Conservation (phyloP, 2,113 vertebrate species). For the Tylochromis polylepis region DNA sequence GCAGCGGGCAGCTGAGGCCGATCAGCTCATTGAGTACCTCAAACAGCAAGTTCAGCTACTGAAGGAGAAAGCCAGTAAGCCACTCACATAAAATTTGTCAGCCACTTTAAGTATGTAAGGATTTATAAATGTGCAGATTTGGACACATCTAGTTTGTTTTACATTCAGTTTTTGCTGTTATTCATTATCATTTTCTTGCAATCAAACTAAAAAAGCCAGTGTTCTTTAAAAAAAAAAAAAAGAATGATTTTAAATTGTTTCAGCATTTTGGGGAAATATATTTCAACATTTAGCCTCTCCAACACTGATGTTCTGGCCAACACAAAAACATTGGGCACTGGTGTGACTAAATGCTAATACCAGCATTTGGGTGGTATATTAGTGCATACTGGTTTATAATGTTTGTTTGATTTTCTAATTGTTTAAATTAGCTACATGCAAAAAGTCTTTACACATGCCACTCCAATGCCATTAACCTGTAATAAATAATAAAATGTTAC, state of each 20-base stretch:
- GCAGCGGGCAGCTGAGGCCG: conserved; percentile 89
- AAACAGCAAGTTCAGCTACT: conserved; percentile 94
- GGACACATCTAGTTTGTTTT: background rate
- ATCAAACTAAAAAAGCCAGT: background rate
- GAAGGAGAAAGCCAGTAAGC: conserved; percentile 95
- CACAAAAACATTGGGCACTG: background rate
- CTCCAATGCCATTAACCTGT: background rate
- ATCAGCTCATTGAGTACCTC: conserved; percentile 94
- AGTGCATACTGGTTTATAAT: background rate
- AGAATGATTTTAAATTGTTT: background rate
- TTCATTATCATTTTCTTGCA: background rate
- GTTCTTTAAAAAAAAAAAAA: background rate
- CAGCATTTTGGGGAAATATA: background rate
- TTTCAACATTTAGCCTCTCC: background rate
- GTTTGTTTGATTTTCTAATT: background rate
- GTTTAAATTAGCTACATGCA: background rate
- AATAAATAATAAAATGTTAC: background rate
- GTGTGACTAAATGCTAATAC: background rate
- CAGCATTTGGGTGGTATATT: background rate
- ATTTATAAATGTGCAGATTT: background rate
- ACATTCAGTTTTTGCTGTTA: background rate
- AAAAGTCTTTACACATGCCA: background rate
- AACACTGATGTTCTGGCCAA: background rate
- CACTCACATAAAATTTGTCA: background rate
- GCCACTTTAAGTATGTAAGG: background rate